Base-by-base conservation (phyloP, 64 coral and sea anemone species). In the Porites lutea region DNA sequence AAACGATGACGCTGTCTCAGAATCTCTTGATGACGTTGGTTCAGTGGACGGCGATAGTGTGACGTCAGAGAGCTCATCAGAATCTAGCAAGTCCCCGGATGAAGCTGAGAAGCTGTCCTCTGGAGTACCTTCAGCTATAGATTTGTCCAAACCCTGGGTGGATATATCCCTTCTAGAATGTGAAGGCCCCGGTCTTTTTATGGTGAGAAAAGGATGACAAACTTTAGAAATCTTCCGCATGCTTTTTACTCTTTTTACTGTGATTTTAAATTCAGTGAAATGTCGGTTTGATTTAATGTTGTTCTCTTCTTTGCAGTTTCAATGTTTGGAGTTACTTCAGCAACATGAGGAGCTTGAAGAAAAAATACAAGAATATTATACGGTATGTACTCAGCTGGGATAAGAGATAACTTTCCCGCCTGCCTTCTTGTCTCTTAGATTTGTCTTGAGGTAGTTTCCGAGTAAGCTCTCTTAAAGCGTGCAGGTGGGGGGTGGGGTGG, bases 141-240 rank as follows among this genome's bases (percentile, higher is more conserved):
- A 79, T 16, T 27, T 97, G 8, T 87, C 92, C 20, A 58, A 82
- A 19, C 75, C 88, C 14, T 97, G 92, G 92, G 75, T 91, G 63
- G 95, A 97, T 76, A 65, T 97, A 18, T 91, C 68, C 52, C 62
- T 97, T 9, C 79, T 93, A 5, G 95, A 91, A 45, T 60, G 88
- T 44, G 58, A 69, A 19, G 74, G 88, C 69, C 95, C 95, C 5
- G 77, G 82, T 22, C 75, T 88, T 46, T 97, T 97, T 53, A 93
- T 78, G 57, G 95, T 96, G 69, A 82, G 82, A 48, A 60, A 27
- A 57, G 12, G 27, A 37, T 37, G 27, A 37, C 27, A 1, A 37
- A 37, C 27, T 37, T 0, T 37, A 37, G 27, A 37, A 37, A 37
- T 37, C 27, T 37, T 37, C 27, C 27, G 27, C 27, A 37, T 37